Evolutionary conservation across 2,888 invertebrate genomes (phyloP).

Genomic region (Andrena camellia): DNA sequence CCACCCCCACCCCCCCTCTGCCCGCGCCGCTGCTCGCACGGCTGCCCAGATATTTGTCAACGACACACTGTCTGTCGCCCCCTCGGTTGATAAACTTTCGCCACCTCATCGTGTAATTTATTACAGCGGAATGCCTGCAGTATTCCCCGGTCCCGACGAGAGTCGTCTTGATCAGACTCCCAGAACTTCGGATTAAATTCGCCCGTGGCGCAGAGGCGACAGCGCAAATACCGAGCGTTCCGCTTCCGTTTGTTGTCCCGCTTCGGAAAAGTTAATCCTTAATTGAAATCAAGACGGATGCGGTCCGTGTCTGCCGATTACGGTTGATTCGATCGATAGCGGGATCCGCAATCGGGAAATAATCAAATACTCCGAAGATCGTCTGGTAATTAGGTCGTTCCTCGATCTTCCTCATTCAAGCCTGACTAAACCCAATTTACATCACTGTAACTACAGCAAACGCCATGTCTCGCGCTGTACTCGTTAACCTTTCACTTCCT

Average conservation of each 20-base stretch:
- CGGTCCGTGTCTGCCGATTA: background rate
- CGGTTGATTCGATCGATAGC: background rate
- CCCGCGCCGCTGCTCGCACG: background rate
- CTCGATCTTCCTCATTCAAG: no score
- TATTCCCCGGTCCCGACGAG: conserved; percentile 11
- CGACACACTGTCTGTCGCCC: conserved; percentile 22
- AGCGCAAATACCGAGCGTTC: conserved; percentile 22
- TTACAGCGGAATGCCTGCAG: conserved; percentile 26
- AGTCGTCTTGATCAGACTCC: conserved; percentile 31
- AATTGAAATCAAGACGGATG: background rate
- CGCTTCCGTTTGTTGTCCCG: conserved; percentile 25
- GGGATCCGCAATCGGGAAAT: background rate
- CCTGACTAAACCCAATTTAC: no score
- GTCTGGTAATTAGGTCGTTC: no score
- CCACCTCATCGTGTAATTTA: conserved; percentile 27
- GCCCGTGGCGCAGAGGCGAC: background rate
- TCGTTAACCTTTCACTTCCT: no score
- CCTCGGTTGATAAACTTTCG: conserved; percentile 39
- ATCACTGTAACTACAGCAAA: no score
- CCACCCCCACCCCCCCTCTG: no score
- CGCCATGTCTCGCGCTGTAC: no score
- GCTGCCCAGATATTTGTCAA: conserved; percentile 37
- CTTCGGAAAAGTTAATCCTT: background rate
- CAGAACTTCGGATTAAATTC: conserved; percentile 46
- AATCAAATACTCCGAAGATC: background rate